Conservation (phyloP, 2,113 vertebrate species). For the Hippopotamus amphibius region DNA sequence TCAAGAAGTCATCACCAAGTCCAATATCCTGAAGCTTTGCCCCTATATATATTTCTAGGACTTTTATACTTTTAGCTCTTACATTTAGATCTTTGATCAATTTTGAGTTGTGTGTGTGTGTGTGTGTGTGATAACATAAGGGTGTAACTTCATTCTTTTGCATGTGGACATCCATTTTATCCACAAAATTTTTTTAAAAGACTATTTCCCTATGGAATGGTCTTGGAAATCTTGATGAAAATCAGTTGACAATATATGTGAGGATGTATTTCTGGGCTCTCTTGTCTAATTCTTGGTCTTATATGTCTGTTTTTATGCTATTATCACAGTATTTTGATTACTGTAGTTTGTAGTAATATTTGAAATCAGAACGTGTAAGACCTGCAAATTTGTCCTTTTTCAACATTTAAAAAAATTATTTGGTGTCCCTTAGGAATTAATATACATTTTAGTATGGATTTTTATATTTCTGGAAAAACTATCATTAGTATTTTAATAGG, state of each 20-base stretch:
- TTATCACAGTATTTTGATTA: background rate
- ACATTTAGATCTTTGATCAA: background rate
- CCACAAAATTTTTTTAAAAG: background rate
- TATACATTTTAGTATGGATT: background rate
- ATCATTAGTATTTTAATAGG: background rate
- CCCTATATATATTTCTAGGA: background rate
- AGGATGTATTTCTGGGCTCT: background rate
- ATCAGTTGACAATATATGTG: background rate
- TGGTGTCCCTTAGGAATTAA: background rate
- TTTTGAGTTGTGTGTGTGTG: background rate
- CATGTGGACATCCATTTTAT: background rate
- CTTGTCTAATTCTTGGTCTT: background rate
- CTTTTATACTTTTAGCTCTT: background rate
- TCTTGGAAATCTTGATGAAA: background rate
- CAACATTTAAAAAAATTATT: background rate
- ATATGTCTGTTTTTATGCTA: background rate
- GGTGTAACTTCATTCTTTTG: background rate
- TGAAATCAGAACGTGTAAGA: background rate
- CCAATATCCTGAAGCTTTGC: background rate
- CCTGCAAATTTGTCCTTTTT: background rate
- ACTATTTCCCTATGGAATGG: background rate
- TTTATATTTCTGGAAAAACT: background rate
- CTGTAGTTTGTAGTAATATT: background rate
- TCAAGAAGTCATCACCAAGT: background rate
- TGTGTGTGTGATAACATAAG: background rate